A percentile compares a stretch with the other conserved stretches of the same genome.
phyloP scores from a whole-genome alignment of 2,888 invertebrate species.

The Torymus texanus region DNA sequence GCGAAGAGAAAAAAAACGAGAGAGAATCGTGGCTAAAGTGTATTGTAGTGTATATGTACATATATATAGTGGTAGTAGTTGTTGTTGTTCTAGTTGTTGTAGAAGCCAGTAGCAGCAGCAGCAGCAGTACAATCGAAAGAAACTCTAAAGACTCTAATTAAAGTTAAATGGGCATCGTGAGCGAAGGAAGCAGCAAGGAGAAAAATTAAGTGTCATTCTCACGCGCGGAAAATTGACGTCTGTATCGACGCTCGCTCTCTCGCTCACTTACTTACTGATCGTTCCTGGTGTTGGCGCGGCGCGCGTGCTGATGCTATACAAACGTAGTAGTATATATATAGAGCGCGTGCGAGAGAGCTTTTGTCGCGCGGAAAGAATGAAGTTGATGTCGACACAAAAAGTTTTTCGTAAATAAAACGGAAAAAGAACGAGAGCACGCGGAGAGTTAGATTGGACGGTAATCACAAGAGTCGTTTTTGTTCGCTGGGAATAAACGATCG shows the following conservation, averaged over 20 bases:
- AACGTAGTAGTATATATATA: not conserved
- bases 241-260: too few relatives aligned
- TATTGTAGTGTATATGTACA: not conserved
- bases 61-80: too few relatives aligned
- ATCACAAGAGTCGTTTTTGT: not conserved
- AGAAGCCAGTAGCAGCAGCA: not conserved
- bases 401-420: slow-evolving; percentile 15
- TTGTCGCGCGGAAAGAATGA: not conserved
- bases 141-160: slow-evolving; percentile 39
- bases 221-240: slow-evolving; percentile 45
- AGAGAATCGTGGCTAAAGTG: not conserved
- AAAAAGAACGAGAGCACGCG: too few relatives aligned
- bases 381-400: not conserved
- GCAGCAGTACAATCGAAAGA: not conserved
- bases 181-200: not conserved
- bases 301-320: too few relatives aligned
- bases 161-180: slow-evolving; percentile 39
- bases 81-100: too few relatives aligned
- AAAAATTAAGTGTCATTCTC: slow-evolving; percentile 40
- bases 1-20: not conserved
- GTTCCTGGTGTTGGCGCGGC: too few relatives aligned
- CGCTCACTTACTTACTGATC: too few relatives aligned
- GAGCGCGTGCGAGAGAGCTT: not conserved
- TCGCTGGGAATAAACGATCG: too few relatives aligned
- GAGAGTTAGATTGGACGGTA: not conserved